Evolutionary conservation across 2,797 vertebrate genomes (phyloP).

Genomic region (Sebastes elongatus): DNA sequence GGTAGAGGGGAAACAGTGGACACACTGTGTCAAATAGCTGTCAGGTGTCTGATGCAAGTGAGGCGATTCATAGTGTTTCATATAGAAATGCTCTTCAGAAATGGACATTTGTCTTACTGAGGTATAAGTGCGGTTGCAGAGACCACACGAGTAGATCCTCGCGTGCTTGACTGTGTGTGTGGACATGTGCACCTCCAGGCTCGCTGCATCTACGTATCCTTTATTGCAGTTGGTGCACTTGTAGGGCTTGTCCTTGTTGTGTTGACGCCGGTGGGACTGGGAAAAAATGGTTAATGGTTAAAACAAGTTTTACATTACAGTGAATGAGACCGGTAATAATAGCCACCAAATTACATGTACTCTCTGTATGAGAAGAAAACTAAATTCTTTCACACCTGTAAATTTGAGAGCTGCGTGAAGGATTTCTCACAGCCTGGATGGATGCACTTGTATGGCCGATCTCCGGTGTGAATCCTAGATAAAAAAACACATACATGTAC

Average conservation of each 20-base stretch:
- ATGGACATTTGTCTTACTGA: conserved; percentile 86
- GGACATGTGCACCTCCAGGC: conserved; percentile 94
- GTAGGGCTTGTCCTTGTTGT: conserved; percentile 99
- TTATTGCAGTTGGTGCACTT: conserved; percentile 99
- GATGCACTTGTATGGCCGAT: conserved; percentile 95
- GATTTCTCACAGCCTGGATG: conserved; percentile 98
- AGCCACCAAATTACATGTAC: background rate
- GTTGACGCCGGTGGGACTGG: conserved; percentile 97
- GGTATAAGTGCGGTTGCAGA: conserved; percentile 97
- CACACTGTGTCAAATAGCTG: conserved; percentile 66
- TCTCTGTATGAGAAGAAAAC: background rate
- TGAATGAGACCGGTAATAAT: background rate
- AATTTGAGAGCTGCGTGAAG: conserved; percentile 98
- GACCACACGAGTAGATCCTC: conserved; percentile 97
- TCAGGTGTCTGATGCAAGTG: conserved; percentile 65
- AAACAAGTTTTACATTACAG: conserved; percentile 7
- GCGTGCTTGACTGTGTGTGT: conserved; percentile 99
- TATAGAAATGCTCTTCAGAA: conserved; percentile 69
- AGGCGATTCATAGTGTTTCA: conserved; percentile 66
- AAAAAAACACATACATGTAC: conserved; percentile 30
- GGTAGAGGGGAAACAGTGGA: conserved; percentile 69
- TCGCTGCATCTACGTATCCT: conserved; percentile 92
- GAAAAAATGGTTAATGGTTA: background rate
- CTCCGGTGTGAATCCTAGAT: conserved; percentile 96
- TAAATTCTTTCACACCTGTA: conserved; percentile 87